These are phyloP conservation scores for Cydia pomonella DNA, from an alignment of 1,140 invertebrate species.

Conservation along the genomic window DNA sequence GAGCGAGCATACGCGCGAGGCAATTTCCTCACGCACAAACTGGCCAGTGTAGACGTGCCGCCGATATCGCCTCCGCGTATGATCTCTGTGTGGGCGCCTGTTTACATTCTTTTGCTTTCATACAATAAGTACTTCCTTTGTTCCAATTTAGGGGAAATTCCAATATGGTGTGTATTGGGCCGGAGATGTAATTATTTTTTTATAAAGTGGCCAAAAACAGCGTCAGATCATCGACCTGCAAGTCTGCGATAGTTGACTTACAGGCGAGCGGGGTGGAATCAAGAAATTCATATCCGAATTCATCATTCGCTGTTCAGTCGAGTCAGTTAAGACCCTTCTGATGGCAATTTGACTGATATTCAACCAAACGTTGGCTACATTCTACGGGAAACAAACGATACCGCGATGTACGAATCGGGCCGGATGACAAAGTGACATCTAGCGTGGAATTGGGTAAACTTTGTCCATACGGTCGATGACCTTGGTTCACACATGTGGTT, in stretches of 20 bases:
- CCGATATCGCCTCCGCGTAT: too few species aligned
- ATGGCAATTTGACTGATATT: conserved; percentile 50
- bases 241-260: conserved; percentile 69
- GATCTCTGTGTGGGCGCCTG: too few species aligned
- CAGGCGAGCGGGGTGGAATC: conserved; percentile 61
- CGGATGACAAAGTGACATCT: conserved; percentile 15
- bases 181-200: too few species aligned
- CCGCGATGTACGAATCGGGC: not conserved
- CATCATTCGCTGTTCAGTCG: conserved; percentile 74
- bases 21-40: too few species aligned
- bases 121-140: too few species aligned
- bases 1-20: too few species aligned
- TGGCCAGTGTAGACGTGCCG: too few species aligned
- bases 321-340: conserved; percentile 75
- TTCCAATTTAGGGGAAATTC: too few species aligned
- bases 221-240: conserved; percentile 61
- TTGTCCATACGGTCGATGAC: not conserved
- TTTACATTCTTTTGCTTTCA: too few species aligned
- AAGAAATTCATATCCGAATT: conserved; percentile 57
- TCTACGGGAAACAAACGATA: conserved; percentile 14
- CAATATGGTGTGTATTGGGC: too few species aligned
- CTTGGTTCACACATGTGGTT: not conserved
- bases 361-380: not conserved
- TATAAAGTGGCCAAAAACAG: conserved; percentile 60
- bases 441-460: conserved; percentile 7